These are phyloP conservation scores for Procavia capensis DNA, from an alignment of 2,113 vertebrate species.

Conservation along the genomic window DNA sequence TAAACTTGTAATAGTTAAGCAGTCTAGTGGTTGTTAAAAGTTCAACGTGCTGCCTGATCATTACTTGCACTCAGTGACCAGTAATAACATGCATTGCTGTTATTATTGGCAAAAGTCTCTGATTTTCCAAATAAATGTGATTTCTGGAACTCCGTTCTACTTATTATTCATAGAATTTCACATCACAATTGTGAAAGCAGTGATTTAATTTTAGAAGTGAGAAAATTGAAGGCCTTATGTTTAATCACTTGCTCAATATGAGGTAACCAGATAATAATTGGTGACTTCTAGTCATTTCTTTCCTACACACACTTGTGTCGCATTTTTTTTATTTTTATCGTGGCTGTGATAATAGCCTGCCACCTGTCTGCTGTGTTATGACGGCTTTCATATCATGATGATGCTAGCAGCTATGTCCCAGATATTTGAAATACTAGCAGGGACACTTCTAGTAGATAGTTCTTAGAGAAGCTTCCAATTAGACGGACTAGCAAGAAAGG, in stretches of 20 bases:
- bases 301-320: fast-evolving
- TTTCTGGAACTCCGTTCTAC: not conserved
- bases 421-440: not conserved
- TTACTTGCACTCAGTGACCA: not conserved
- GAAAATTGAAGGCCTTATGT: not conserved
- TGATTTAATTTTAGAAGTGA: not conserved
- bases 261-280: not conserved
- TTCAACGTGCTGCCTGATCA: not conserved
- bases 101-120: not conserved
- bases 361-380: not conserved
- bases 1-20: not conserved
- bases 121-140: slow-evolving; percentile 3
- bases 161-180: not conserved
- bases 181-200: not conserved
- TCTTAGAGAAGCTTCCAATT: not conserved
- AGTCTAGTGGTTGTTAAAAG: not conserved
- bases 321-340: not conserved
- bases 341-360: not conserved
- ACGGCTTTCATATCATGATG: not conserved
- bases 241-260: not conserved
- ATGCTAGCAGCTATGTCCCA: not conserved
- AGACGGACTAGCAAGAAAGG: not conserved
- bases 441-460: not conserved
- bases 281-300: not conserved
- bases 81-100: not conserved